phyloP scores from a whole-genome alignment of 2,113 vertebrate species.

The Nanorana parkeri region DNA sequence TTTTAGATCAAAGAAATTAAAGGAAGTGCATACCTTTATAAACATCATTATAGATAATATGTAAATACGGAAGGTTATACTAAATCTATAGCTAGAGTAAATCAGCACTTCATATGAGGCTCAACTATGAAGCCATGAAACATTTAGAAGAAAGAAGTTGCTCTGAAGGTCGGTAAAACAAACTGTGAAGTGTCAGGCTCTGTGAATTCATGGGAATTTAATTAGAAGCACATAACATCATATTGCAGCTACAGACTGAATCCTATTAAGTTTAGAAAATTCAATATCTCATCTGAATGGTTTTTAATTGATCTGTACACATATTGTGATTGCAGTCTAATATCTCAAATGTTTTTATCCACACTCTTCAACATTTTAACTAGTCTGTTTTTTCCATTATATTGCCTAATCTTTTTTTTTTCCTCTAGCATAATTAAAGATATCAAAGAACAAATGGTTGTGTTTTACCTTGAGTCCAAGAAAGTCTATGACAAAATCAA shows the following conservation, averaged over 20 bases:
- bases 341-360: constrained; percentile 76
- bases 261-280: constrained; percentile 80
- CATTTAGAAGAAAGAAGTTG: constrained; percentile 68
- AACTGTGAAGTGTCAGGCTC: constrained; percentile 77
- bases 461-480: constrained; percentile 63
- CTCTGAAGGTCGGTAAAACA: constrained; percentile 75
- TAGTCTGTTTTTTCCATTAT: constrained; percentile 74
- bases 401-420: constrained; percentile 62
- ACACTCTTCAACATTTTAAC: constrained; percentile 82
- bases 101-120: background rate
- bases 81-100: no score
- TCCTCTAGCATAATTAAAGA: constrained; percentile 78
- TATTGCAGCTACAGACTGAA: constrained; percentile 79
- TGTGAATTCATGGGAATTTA: constrained; percentile 76
- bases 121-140: background rate
- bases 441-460: constrained; percentile 72
- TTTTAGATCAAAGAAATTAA: background rate
- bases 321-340: constrained; percentile 79
- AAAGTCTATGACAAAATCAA: background rate
- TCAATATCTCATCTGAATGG: constrained; percentile 83
- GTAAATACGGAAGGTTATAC: no score
- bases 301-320: constrained; percentile 86
- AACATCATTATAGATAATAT: no score
- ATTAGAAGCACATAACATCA: constrained; percentile 82
- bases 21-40: background rate